Base-by-base conservation (phyloP, 2,113 vertebrate species). In the Melanotaenia duboulayi region DNA sequence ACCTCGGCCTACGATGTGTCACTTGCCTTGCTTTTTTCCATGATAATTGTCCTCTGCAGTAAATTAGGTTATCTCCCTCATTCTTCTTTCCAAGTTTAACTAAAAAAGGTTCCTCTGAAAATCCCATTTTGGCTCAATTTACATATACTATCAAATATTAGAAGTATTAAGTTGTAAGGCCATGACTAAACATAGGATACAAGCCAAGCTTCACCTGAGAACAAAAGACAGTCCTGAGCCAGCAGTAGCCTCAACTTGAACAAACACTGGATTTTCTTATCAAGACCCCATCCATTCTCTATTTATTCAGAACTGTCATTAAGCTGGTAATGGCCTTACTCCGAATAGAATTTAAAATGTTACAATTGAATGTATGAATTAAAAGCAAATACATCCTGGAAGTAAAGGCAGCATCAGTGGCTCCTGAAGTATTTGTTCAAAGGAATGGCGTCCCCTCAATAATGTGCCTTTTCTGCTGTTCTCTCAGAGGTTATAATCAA, bases 231-330 rank as follows among this genome's bases (percentile, higher is more conserved):
- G 62, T 60, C 32, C 65, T 80, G 16, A 85, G 76, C 83, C 70
- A 82, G 66, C 71, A 67, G 65, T 46, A 77, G 84, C 66, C 74
- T 88, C 76, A 74, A 77, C 65, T 89, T 90, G 83, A 92, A 88
- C 87, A 88, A 86, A 90, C 79, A 89, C 65, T 75, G 67, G 80
- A 77, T 83, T 74, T 65, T 77, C 75, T 88, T 91, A 87, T 91
- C 89, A 42, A 52, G 58, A 76, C 46, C 51, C 64, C 74, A 72
- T 32, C 67, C 69, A 50, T 74, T 65, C 76, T 49, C 62, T 86
- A 61, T 86, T 87, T 87, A 82, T 76, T 68, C 83, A 89, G 69
- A 39, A 32, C 77, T 64, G 68, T 82, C 80, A 89, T 91, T 89
- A 89, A 74, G 60, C 65, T 65, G 35, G 37, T 90, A 83, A 89